Base-by-base conservation (phyloP, 2,888 invertebrate genomes). In the Amblyjoppa proteus region DNA sequence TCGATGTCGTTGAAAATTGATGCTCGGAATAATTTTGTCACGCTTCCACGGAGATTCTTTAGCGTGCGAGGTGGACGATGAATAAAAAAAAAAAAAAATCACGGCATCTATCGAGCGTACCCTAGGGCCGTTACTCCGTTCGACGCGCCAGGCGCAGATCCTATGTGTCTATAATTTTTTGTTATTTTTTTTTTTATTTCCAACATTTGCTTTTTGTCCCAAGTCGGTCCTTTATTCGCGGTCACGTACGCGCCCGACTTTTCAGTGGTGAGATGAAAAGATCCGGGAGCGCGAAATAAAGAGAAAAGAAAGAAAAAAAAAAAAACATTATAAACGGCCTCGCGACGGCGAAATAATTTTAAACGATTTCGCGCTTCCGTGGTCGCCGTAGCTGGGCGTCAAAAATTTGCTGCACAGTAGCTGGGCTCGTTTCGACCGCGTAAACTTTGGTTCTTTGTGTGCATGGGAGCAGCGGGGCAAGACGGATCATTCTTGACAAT, bases 11-110 rank as follows among this genome's bases (percentile, higher is more conserved):
- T 83, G 34, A 75, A 75, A 79, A 75, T 75, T 80, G 75, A 70
- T 64, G 75, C 79, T 79, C 53, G 70, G 79, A 83, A 83, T 80
- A 64, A 75, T 75, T 83, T 80, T 83, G 83, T 80, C 79, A 79
- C 79, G 79, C 79, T 80, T 80, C 75, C 79, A 64, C 53, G 79
- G 64, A 64, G 61, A 75, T 83, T 83, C 31, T 51, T 79, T 7
- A n/a, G 20, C 58, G 41, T 74, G 66, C 25, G 74, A 31, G 53
- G 38, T 64, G 41, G 45, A 61, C 16, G 53, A 69, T 49, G 20
- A 51, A 64, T 45, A 4, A 75, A 31, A 76, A 25, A 51, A 64
- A 75, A 49, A 51, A 11, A 64, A 13, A 64, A 11, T 16, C 5
- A 20, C 3, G 20, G 34, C 38, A 45, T 74, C 41, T 74, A 61